Percentiles rank a stretch among this genome's conserved stretches.
Evolutionary conservation across 2,113 vertebrate genomes (phyloP).

Genomic region (Platysteira castanea): DNA sequence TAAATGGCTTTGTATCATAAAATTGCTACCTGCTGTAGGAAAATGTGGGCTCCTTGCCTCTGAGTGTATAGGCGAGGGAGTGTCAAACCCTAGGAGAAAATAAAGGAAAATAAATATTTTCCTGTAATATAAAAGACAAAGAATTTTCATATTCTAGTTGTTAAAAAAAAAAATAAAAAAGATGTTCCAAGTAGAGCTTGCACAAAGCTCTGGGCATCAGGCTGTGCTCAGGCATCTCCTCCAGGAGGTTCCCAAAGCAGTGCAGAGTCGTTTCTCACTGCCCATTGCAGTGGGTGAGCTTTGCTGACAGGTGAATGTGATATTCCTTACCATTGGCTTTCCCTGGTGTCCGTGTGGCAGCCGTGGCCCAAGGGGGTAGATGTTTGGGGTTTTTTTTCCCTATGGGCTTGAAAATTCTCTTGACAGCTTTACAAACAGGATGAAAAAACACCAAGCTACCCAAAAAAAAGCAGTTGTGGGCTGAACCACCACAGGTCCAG

Average conservation of each 20-base stretch:
- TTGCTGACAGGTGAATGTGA: background rate
- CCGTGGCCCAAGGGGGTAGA: background rate
- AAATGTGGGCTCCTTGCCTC: background rate
- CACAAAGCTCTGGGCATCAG: background rate
- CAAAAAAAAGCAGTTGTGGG: background rate
- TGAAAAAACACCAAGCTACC: background rate
- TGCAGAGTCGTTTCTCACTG: background rate
- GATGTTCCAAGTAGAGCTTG: background rate
- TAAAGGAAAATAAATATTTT: background rate
- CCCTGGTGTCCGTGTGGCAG: background rate
- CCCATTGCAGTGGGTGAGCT: background rate
- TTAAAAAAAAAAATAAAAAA: background rate
- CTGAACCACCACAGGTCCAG: background rate
- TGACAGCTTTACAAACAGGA: background rate
- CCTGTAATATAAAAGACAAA: background rate
- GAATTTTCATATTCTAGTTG: background rate
- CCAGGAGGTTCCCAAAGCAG: background rate
- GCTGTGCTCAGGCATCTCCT: background rate
- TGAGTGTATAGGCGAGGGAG: background rate
- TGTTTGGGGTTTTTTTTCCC: too few species aligned
- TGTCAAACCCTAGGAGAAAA: background rate
- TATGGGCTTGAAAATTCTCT: background rate
- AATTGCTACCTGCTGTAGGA: background rate
- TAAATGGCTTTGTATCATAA: background rate
- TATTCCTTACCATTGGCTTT: background rate